Base-by-base conservation (phyloP, 2,797 vertebrate genomes). In the Micrastur ruficollis region DNA sequence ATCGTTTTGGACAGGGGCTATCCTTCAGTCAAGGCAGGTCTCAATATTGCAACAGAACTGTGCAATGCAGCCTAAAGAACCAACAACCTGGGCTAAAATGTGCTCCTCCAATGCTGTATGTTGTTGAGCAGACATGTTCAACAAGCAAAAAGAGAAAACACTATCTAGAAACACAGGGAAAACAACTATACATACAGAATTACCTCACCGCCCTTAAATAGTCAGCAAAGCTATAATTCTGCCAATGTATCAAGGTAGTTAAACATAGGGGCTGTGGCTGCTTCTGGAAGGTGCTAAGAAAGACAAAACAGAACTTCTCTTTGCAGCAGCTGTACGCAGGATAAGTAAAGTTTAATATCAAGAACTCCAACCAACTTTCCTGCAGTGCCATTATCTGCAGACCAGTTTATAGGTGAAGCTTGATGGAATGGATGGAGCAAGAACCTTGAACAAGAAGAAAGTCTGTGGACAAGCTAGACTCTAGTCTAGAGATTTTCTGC, bases 221-320 rank as follows among this genome's bases (percentile, higher is more conserved):
- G 15, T 40, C 52, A 32, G 7, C 47, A 61, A 25, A 68, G 4
- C 19, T 6, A 5, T 32, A 5, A 0, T 21, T 46, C n/a, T 29
- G 18, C 12, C 42, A 16, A 4, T 1, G 4, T 10, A 73, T 7
- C 38, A 18, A 20, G 17, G 32, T 2, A 6, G 0, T 40, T 21
- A 18, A 26, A 67, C 55, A 6, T 10, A 23, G 31, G 3, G 3
- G 34, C 71, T 20, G 4, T 32, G 59, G 71, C 63, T 67, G 75
- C 25, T 17, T 74, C 22, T 25, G 29, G 8, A n/a, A 82, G 38
- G 44, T 42, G 31, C 74, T 20, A 31, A 32, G 63, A n/a, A 78
- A 80, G 47, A 23, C 78, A 82, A 34, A 80, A 26, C 29, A 56
- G 40, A 85, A 21, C 21, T 88, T 6, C 34, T 63, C 40, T 55